phyloP scores from a whole-genome alignment of 2,888 invertebrate genomes.

The Sesia apiformis region DNA sequence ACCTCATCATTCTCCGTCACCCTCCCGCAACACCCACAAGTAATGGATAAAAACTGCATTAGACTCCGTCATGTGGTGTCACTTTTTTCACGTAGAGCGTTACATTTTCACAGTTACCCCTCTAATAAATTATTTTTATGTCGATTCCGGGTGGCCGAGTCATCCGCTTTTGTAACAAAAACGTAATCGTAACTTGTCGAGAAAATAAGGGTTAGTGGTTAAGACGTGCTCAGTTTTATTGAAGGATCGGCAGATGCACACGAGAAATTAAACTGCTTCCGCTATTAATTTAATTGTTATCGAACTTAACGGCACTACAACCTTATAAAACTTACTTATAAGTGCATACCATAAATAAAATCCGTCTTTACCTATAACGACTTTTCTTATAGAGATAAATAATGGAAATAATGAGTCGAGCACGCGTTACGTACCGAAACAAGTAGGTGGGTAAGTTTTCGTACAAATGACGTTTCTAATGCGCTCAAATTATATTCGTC shows the following conservation, averaged over 20 bases:
- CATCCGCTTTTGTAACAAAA: slow-evolving; percentile 45
- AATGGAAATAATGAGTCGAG: slow-evolving; percentile 15
- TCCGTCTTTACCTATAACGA: no score
- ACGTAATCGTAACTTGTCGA: slow-evolving; percentile 41
- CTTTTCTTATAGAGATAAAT: not conserved
- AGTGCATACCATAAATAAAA: no score
- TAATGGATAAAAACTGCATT: slow-evolving; percentile 35
- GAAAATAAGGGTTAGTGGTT: slow-evolving; percentile 63
- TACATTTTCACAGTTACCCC: slow-evolving; percentile 66
- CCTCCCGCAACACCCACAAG: slow-evolving; percentile 22
- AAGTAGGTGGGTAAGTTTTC: slow-evolving; percentile 23
- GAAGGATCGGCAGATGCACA: slow-evolving; percentile 42
- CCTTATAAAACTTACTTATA: no score
- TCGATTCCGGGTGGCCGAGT: slow-evolving; percentile 64
- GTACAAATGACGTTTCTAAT: slow-evolving; percentile 56
- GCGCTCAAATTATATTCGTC: slow-evolving; percentile 60
- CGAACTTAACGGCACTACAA: no score
- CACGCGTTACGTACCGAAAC: not conserved
- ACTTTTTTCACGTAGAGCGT: slow-evolving; percentile 55
- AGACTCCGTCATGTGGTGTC: slow-evolving; percentile 50
- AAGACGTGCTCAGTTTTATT: slow-evolving; percentile 32
- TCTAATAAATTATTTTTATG: slow-evolving; percentile 66
- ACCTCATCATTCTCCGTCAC: slow-evolving; percentile 22
- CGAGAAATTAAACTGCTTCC: slow-evolving; percentile 8
- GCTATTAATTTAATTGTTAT: slow-evolving; percentile 1